Base-by-base conservation (phyloP, 1,140 invertebrate species). In the Drosophila kikkawai region DNA sequence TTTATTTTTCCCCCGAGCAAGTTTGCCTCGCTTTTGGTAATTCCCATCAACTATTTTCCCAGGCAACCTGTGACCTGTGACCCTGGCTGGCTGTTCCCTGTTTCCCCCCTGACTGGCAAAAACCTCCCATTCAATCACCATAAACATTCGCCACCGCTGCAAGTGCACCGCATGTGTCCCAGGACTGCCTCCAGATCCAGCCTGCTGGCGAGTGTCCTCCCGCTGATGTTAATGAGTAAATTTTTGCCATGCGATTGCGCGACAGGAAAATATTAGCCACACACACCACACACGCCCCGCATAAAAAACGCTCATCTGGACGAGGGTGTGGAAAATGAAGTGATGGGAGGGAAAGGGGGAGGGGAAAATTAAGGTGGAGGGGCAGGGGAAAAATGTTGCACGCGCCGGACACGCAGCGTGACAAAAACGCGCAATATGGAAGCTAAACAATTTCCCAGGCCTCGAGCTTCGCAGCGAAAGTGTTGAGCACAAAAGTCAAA, bases 221-320 rank as follows among this genome's bases (percentile, higher is more conserved):
- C 73, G 74, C 74, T 73, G 84, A 79, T 84, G 75, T 84, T 90
- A 90, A 90, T 90, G 85, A 90, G 81, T 74, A 75, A 75, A 85
- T 79, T 88, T 74, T 79, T 57, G 82, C 64, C 79, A 68, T 74
- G 74, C 63, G 71, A 56, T 79, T 74, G 80, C 79, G 65, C 73
- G 78, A 67, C 85, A 83, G 85, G 79, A 90, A 83, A 90, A 90
- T 90, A 90, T 90, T 90, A 90, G 85, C 85, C 85, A 74, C 85
- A 74, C 85, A 26, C 51, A 88, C 75, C 83, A 81, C 83, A 90
- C 85, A 90, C 81, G 85, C 85, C 85, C 81, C 55, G 81, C 85
- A 85, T 90, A 90, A 90, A 90, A 88, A 87, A 88, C 65, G 50
- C 55, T 58, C 39, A 36, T 58, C 26, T 1, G 32, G 17, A 3